These are phyloP conservation scores for Myotis myotis DNA, from an alignment of 2,797 vertebrate species.

Conservation along the genomic window DNA sequence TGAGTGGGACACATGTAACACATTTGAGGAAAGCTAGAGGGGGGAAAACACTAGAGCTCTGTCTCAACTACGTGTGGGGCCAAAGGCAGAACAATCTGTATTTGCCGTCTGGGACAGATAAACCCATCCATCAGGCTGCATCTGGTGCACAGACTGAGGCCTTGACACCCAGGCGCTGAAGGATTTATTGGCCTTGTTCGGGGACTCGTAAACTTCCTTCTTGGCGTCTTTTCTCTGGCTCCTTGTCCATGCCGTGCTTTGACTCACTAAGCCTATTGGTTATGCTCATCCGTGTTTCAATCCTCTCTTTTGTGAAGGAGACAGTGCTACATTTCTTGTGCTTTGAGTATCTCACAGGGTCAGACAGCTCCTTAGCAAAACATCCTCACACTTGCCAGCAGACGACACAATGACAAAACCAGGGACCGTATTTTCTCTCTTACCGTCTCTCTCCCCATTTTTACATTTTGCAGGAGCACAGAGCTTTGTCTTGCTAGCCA, in stretches of 20 bases:
- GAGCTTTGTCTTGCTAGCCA: background rate
- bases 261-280: conserved; percentile 57
- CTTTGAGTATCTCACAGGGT: background rate
- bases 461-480: conserved; percentile 19
- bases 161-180: conserved; percentile 53
- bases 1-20: background rate
- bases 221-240: conserved; percentile 58
- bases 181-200: conserved; percentile 57
- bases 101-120: conserved; percentile 65
- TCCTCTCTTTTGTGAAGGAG: conserved; percentile 43
- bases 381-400: background rate
- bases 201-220: conserved; percentile 55
- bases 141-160: conserved; percentile 42
- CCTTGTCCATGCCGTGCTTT: conserved; percentile 13
- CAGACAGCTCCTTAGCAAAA: conserved; percentile 16
- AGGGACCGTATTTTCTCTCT: background rate
- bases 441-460: background rate
- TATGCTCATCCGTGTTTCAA: conserved; percentile 36
- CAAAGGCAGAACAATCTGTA: conserved; percentile 48
- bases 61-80: conserved; percentile 43
- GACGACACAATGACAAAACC: background rate
- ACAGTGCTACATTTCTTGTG: background rate
- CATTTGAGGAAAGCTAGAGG: background rate
- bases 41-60: background rate
- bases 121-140: conserved; percentile 59